These are phyloP conservation scores for Pipa parva DNA, from an alignment of 2,113 vertebrate genomes.

Conservation along the genomic window DNA sequence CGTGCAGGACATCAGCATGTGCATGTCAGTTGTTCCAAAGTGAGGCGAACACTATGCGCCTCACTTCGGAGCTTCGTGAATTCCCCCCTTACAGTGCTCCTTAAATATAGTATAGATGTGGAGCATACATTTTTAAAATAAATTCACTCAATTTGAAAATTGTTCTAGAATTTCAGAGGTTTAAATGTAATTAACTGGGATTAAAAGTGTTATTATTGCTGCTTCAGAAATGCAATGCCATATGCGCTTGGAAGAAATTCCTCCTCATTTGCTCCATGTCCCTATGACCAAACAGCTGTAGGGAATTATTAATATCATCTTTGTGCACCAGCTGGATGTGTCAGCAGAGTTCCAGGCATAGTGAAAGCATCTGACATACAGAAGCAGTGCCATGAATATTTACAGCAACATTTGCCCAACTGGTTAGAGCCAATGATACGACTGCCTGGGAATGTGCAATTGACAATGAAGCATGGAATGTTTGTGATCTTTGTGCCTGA, in stretches of 20 bases:
- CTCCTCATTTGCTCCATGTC: constrained; percentile 33
- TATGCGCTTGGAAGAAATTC: constrained; percentile 7
- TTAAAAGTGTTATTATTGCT: neutral
- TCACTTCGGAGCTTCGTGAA: no score
- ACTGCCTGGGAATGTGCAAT: constrained; percentile 4
- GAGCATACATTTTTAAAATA: no score
- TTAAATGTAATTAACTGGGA: no score
- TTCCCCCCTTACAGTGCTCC: no score
- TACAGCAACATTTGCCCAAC: constrained; percentile 9
- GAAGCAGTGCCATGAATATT: constrained; percentile 11
- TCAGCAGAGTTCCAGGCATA: constrained; percentile 20
- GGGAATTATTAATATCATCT: constrained; percentile 15
- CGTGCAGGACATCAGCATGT: no score
- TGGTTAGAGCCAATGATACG: constrained; percentile 14
- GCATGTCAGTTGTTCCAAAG: no score
- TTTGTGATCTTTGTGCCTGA: constrained; percentile 5
- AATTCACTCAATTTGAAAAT: no score
- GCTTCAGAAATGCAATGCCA: neutral
- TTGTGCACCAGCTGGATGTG: constrained; percentile 32
- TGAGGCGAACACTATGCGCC: no score
- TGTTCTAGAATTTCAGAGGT: no score
- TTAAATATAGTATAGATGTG: no score
- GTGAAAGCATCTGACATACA: constrained; percentile 23
- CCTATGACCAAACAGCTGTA: constrained; percentile 24
- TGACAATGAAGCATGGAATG: constrained; percentile 14